Evolutionary conservation across 2,888 invertebrate genomes (phyloP), one percentile per base, ranked within the genome.

Genomic region (Diogma glabrata): DNA sequence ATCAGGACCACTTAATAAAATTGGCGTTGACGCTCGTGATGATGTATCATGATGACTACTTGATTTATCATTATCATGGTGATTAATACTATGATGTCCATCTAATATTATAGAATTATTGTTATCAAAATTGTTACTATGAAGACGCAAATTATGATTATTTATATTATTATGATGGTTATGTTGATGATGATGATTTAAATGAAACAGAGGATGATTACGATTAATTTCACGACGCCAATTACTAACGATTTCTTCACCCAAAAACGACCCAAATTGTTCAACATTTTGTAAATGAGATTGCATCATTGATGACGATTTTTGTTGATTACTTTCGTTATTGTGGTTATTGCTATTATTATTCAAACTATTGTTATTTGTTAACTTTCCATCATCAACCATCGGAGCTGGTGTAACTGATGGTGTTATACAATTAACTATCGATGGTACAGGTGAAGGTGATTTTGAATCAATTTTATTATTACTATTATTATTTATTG

Each of bases 171-270:
- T 61, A 3, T 59, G 61, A 3, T 61, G 63, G 1, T 63, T 62
- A 6, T 64, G 65, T 3, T 65, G 64, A 7, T 64, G 62, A 24
- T 63, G 52, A 22, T n/a, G 19, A 24, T 40, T 23, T 50, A 22
- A 52, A 47, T 7, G 58, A 53, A 20, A 57, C 55, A 6, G 57
- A 47, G 36, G 51, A 51, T 36, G 51, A 46, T 26, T 46, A 10
- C 23, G 20, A 4, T 19, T 20, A 20, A 48, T 24, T 61, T 79
- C 79, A 61, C 82, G 79, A 65, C 84, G 78, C 82, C 84, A 84
- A 67, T 82, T 81, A 62, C 80, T 81, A 69, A 87, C 87, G 69
- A 88, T 82, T 70, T 87, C 87, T 69, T 87, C 85, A 69, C 88
- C 88, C 66, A 87, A 75, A 65, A 81, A 74, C 58, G 81, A 78